phyloP scores from a whole-genome alignment of 53 echinoderm and acorn worm species.

The Glandiceps talaboti region DNA sequence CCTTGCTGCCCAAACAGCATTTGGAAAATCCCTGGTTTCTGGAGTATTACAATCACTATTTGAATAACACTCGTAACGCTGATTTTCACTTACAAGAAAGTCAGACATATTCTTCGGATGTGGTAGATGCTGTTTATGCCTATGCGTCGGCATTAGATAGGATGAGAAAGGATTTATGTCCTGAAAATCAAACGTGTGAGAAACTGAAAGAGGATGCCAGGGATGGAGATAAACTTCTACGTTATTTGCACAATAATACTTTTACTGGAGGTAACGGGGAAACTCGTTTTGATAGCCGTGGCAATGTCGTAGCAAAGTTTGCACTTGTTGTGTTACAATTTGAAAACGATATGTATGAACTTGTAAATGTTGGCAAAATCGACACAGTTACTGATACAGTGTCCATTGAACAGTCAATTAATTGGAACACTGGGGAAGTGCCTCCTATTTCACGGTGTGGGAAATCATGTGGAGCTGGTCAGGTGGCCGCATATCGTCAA shows the following conservation, averaged over 20 bases:
- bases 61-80: constrained; percentile 3
- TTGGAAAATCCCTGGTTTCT: constrained; percentile 33
- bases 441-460: constrained; percentile 17
- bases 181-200: not conserved
- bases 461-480: constrained; percentile 9
- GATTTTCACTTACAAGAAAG: constrained; percentile 1
- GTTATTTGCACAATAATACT: constrained; percentile 3
- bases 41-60: constrained; percentile 6
- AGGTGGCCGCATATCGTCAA: not conserved
- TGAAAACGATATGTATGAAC: constrained; percentile 10
- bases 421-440: not conserved
- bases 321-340: constrained; percentile 5
- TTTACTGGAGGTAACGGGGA: constrained; percentile 10
- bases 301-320: constrained; percentile 14
- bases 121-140: not conserved
- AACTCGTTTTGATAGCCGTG: constrained; percentile 9
- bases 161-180: not conserved
- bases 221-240: constrained; percentile 3
- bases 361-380: constrained; percentile 29
- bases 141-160: constrained; percentile 2
- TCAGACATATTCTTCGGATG: constrained; percentile 7
- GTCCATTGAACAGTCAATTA: not conserved
- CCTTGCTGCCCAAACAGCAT: not conserved
- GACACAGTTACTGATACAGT: constrained; percentile 12
- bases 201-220: not conserved